Base-by-base conservation (phyloP, 2,797 vertebrate species). In the Epinephelus malabaricus region DNA sequence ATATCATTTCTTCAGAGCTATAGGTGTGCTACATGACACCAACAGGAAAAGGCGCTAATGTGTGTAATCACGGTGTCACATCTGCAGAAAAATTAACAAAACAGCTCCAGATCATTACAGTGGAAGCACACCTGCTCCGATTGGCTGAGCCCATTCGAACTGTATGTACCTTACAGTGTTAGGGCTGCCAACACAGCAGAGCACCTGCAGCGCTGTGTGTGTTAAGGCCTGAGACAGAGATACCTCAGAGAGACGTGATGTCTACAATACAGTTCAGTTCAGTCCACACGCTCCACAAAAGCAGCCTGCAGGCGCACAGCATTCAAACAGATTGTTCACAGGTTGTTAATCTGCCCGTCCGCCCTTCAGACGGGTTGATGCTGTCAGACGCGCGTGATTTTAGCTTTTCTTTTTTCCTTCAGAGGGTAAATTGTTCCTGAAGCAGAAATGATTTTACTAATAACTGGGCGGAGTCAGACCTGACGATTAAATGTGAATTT, bases 171-270 rank as follows among this genome's bases (percentile, higher is more conserved):
- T 34, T 62, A 66, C 63, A 53, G 58, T 8, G n/a, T 14, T 27
- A 59, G 0, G 38, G 17, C 49, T 67, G 62, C 55, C 50, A 21
- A 56, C 47, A 23, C 63, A 53, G 68, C 45, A 10, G 50, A 72
- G 72, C 58, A 34, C n/a, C 69, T 72, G 23, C 64, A 65, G 66
- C 0, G 13, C 25, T 47, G 25, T 56, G 43, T 19, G 54, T 17
- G 21, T 71, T 2, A 2, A 3, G 14, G 19, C 46, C 58, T 15
- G 63, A 76, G 53, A 64, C 46, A 23, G 38, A 45, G 54, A 73
- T 23, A 58, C 76, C 66, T 65, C 27, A 65, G 79, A 3, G 30
- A 58, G 55, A 60, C 13, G 68, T 46, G 66, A 65, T 40, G 54
- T 77, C 23, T 38, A 46, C 55, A 47, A 15, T 11, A 64, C 34